Evolutionary conservation across 1,140 invertebrate species (phyloP), one percentile per base, ranked within the genome.

Genomic region (Popillia japonica): DNA sequence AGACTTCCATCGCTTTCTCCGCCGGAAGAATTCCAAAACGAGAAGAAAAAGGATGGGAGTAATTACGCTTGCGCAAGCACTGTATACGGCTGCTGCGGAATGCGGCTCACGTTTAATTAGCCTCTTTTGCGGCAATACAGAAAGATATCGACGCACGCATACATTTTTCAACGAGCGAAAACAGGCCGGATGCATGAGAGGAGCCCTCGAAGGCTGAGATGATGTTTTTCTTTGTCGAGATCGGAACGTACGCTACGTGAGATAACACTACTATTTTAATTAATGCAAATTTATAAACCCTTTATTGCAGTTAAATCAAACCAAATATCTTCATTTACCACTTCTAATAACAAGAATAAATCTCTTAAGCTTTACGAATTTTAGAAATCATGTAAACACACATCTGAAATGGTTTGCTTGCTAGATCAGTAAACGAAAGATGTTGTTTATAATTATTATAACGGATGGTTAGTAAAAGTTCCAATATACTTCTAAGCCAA

Each of bases 81-180:
- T 27, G 61, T 68, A 55, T 55, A 68, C 61, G 61, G 22, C 20
- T 23, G 61, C 22, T 68, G 61, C 20, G 61, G 61, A 68, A 68
- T 68, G 61, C 61, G 61, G 61, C 27, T 68, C 61, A 68, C 23
- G 61, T 68, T 68, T 68, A 68, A 68, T 68, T 68, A 68, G 61
- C 22, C 61, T 68, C 61, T 68, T 68, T 68, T 68, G 61, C 61
- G 61, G 61, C 61, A 68, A 68, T 68, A 68, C 61, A 68, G 61
- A 68, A 23, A 68, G 22, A 20, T 22, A 68, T 22, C 17, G 22
- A 68, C 61, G 27, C 61, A 34, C 61, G 27, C 61, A 68, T 34
- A 68, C 14, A 68, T 68, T 68, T 68, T 68, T 68, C 61, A 68
- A 27, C 61, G 11, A 34, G 61, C 61, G 61, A 68, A 68, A 68